Evolutionary conservation across 1,140 invertebrate genomes (phyloP).

Genomic region (Tetranychus urticae): DNA sequence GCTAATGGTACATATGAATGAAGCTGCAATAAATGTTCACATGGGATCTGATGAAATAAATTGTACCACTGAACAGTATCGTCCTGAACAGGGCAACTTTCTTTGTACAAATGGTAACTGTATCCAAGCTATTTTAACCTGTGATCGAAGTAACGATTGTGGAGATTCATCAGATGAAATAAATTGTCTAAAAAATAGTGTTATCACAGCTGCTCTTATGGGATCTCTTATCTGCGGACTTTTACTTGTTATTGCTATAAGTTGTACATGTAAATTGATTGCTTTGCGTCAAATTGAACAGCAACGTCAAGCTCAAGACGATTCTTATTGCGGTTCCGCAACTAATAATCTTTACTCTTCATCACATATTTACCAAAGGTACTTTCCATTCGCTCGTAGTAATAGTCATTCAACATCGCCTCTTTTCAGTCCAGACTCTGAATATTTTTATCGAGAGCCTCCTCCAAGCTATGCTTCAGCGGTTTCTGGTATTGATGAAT

Average conservation of each 20-base stretch:
- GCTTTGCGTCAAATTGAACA: conserved; percentile 15
- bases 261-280: conserved; percentile 25
- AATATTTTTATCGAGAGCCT: conserved; percentile 13
- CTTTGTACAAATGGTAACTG: conserved; percentile 22
- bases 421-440: conserved; percentile 9
- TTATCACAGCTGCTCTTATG: conserved; percentile 28
- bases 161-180: conserved; percentile 23
- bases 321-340: background rate
- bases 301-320: background rate
- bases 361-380: background rate
- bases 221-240: conserved; percentile 26
- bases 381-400: background rate
- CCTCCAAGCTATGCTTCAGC: conserved; percentile 13
- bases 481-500: conserved; percentile 2
- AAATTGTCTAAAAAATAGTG: conserved; percentile 20
- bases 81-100: conserved; percentile 22
- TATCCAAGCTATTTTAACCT: conserved; percentile 23
- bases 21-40: conserved; percentile 27
- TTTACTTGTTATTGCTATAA: conserved; percentile 25
- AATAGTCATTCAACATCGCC: conserved; percentile 3
- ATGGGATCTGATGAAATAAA: conserved; percentile 24
- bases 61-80: conserved; percentile 19
- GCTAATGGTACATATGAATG: conserved; percentile 12
- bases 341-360: background rate
- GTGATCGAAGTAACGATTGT: conserved; percentile 24